A percentile compares a stretch with the other conserved stretches of the same genome.
phyloP scores from a whole-genome alignment of 2,888 invertebrate species.

The Cerastoderma edule region DNA sequence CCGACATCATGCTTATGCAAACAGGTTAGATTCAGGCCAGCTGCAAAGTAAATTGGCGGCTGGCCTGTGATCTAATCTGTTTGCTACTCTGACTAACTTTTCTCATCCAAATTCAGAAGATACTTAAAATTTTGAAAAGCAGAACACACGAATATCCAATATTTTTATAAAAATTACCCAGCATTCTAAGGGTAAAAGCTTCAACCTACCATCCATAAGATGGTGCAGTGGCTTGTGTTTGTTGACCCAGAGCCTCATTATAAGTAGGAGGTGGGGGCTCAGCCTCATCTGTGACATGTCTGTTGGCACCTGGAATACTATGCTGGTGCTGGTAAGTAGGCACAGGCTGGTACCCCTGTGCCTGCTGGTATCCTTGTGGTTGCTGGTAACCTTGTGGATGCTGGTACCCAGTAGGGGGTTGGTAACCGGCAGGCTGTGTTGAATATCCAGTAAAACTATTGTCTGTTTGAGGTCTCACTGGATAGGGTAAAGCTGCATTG shows the following conservation, averaged over 20 bases:
- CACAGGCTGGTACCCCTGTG: background rate
- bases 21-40: too few relatives aligned
- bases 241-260: conserved; percentile 30
- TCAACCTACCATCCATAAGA: conserved; percentile 18
- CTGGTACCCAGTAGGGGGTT: conserved; percentile 17
- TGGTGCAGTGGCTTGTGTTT: conserved; percentile 23
- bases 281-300: conserved; percentile 29
- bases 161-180: too few relatives aligned
- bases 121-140: too few relatives aligned
- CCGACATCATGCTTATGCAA: too few relatives aligned
- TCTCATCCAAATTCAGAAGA: too few relatives aligned
- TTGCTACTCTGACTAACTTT: too few relatives aligned
- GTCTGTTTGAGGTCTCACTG: conserved; percentile 40
- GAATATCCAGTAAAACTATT: conserved; percentile 52
- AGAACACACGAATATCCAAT: too few relatives aligned
- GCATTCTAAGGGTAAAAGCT: background rate
- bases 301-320: conserved; percentile 40
- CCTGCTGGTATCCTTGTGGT: conserved; percentile 19
- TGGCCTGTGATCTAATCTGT: too few relatives aligned
- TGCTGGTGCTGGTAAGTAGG: conserved; percentile 8
- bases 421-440: conserved; percentile 1
- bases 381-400: conserved; percentile 6
- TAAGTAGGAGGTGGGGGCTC: conserved; percentile 61
- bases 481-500: conserved; percentile 41
- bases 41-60: too few relatives aligned